Evolutionary conservation across 2,888 invertebrate genomes (phyloP).

Genomic region (Cerastis rubricosa): DNA sequence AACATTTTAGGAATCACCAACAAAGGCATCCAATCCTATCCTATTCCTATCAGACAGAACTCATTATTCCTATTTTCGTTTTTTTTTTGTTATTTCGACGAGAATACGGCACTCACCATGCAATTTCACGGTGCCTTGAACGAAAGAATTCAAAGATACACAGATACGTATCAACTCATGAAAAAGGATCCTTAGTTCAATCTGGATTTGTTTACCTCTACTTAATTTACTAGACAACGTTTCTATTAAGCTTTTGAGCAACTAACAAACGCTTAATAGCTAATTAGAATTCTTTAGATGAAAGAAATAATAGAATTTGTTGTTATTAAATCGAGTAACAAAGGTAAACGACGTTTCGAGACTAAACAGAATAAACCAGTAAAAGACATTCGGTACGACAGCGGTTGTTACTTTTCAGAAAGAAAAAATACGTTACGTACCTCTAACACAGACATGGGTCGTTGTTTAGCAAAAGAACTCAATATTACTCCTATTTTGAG

Average conservation of each 20-base stretch:
- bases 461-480: conserved; percentile 54
- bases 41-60: conserved; percentile 62
- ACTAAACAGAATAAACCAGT: conserved; percentile 34
- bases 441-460: conserved; percentile 61
- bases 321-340: conserved; percentile 16
- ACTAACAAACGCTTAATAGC: background rate
- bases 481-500: conserved; percentile 61
- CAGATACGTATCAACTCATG: conserved; percentile 65
- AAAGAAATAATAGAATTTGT: conserved; percentile 13
- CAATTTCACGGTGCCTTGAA: conserved; percentile 76
- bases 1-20: conserved; percentile 58
- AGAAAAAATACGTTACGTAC: conserved; percentile 58
- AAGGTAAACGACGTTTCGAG: conserved; percentile 31
- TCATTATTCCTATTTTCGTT: conserved; percentile 69
- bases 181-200: conserved; percentile 60
- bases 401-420: conserved; percentile 42
- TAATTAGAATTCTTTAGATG: background rate
- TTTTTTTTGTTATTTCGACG: conserved; percentile 68
- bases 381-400: conserved; percentile 30
- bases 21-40: conserved; percentile 65
- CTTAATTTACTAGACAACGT: conserved; percentile 4
- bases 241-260: conserved; percentile 2
- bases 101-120: conserved; percentile 68
- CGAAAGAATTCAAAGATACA: conserved; percentile 69
- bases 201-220: conserved; percentile 48